Percentiles rank a stretch among this genome's conserved stretches.
These are phyloP conservation scores for Trichomycterus rosablanca DNA, from an alignment of 2,113 vertebrate genomes.

Conservation along the genomic window DNA sequence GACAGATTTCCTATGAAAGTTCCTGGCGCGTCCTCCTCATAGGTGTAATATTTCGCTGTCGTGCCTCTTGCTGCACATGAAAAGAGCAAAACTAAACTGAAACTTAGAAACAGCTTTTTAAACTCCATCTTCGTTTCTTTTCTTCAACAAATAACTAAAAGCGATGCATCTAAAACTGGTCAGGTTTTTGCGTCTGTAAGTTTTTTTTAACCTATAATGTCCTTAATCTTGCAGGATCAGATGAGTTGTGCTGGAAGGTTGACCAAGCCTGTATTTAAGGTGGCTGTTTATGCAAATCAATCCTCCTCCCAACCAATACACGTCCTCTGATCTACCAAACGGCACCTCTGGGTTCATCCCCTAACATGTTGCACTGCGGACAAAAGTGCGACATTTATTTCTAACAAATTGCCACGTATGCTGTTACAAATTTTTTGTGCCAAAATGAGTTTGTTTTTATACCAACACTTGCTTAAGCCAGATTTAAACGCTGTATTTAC, in stretches of 20 bases:
- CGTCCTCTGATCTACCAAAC: constrained; percentile 51
- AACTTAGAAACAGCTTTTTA: constrained; percentile 13
- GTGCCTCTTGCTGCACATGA: constrained; percentile 41
- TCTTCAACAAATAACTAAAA: background rate
- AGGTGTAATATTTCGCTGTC: constrained; percentile 62
- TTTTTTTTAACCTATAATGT: background rate
- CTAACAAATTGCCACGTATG: constrained; percentile 27
- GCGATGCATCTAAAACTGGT: background rate
- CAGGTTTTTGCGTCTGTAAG: too few relatives aligned
- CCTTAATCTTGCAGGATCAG: constrained; percentile 41
- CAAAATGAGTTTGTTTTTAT: background rate
- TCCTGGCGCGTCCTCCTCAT: constrained; percentile 59
- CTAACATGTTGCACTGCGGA: constrained; percentile 2
- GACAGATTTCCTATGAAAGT: constrained; percentile 62
- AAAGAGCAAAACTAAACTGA: constrained; percentile 39
- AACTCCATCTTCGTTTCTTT: constrained; percentile 25
- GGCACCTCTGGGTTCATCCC: constrained; percentile 31
- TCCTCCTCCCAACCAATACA: constrained; percentile 59
- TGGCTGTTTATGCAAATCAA: constrained; percentile 26
- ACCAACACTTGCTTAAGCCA: background rate
- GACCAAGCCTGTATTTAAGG: constrained; percentile 48
- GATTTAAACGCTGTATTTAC: background rate
- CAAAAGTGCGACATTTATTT: constrained; percentile 24
- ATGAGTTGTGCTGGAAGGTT: constrained; percentile 39
- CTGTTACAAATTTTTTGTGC: background rate